phyloP scores from a whole-genome alignment of 2,113 vertebrate species.

The Atherinomorus stipes region DNA sequence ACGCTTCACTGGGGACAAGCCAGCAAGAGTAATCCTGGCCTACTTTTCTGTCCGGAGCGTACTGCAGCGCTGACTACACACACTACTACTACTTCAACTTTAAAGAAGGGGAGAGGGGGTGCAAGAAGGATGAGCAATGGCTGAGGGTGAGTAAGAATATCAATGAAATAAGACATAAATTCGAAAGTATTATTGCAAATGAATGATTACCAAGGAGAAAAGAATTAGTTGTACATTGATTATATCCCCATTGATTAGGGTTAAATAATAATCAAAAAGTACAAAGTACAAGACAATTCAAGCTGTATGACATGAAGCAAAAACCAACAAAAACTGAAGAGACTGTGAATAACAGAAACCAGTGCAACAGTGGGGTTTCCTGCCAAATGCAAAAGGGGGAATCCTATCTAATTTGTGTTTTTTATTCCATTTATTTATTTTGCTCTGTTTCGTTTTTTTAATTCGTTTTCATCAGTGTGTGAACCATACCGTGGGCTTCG shows the following conservation, averaged over 20 bases:
- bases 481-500: too few relatives aligned
- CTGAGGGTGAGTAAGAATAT: slow-evolving; percentile 21
- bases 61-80: slow-evolving; percentile 65
- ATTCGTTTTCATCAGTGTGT: too few relatives aligned
- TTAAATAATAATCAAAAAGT: slow-evolving; percentile 29
- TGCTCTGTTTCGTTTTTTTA: too few relatives aligned
- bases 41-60: slow-evolving; percentile 80
- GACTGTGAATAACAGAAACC: slow-evolving; percentile 64
- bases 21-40: slow-evolving; percentile 85
- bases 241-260: neutral
- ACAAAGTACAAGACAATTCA: too few relatives aligned
- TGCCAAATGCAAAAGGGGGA: slow-evolving; percentile 54
- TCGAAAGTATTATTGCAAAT: slow-evolving; percentile 42
- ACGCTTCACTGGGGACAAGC: slow-evolving; percentile 85
- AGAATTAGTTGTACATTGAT: neutral
- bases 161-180: slow-evolving; percentile 24
- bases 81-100: slow-evolving; percentile 20
- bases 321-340: too few relatives aligned
- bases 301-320: too few relatives aligned
- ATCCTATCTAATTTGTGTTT: slow-evolving; percentile 36
- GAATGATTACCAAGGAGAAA: slow-evolving; percentile 19
- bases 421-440: too few relatives aligned
- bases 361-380: slow-evolving; percentile 53
- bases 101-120: slow-evolving; percentile 37
- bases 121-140: slow-evolving; percentile 40